phyloP scores from a whole-genome alignment of 2,113 vertebrate genomes.

The Brachionichthys hirsutus region DNA sequence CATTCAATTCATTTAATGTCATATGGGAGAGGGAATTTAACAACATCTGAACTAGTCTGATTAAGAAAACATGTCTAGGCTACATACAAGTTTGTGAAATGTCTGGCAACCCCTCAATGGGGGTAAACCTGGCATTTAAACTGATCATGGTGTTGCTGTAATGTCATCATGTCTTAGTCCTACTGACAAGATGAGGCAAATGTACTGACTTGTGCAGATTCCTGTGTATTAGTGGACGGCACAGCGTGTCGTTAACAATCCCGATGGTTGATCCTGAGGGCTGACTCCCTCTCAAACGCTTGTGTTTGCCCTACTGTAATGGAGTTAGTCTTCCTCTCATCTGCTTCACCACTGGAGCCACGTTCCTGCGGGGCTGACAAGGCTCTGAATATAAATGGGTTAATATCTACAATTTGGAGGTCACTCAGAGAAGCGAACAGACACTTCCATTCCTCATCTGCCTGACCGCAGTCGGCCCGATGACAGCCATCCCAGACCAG shows the following conservation, averaged over 20 bases:
- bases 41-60: conserved; percentile 42
- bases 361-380: too few species aligned
- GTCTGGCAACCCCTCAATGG: too few species aligned
- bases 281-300: conserved; percentile 22
- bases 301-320: conserved; percentile 29
- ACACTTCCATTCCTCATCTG: conserved; percentile 43
- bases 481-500: conserved; percentile 46
- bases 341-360: conserved; percentile 29
- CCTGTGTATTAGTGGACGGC: conserved; percentile 26
- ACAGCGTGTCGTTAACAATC: conserved; percentile 21
- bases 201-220: conserved; percentile 4
- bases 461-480: conserved; percentile 26
- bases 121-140: too few species aligned
- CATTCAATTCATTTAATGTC: conserved; percentile 65
- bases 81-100: conserved; percentile 28
- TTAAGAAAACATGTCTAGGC: conserved; percentile 40
- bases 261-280: too few species aligned
- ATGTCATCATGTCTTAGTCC: too few species aligned
- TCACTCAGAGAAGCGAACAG: conserved; percentile 45
- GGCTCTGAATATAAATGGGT: conserved; percentile 51
- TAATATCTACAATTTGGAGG: conserved; percentile 61
- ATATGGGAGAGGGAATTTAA: conserved; percentile 46
- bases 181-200: conserved; percentile 17
- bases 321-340: conserved; percentile 51
- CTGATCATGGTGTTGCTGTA: too few species aligned